Percentiles rank a stretch among this genome's conserved stretches.
phyloP scores from a whole-genome alignment of 2,113 vertebrate genomes.

The Gila orcuttii region DNA sequence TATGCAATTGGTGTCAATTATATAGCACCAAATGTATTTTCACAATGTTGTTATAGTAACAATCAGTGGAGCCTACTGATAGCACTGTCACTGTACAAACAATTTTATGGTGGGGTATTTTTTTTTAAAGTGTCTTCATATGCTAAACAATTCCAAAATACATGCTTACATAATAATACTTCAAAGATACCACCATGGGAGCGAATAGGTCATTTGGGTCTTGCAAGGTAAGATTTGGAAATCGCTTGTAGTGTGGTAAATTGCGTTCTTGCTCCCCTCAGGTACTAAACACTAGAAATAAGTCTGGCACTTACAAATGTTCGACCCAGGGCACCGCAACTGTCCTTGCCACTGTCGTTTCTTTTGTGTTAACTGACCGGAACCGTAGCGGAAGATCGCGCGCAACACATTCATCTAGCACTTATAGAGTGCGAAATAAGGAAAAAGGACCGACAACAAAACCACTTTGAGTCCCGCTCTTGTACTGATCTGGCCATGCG shows the following conservation, averaged over 20 bases:
- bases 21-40: too few species aligned
- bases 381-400: conserved; percentile 60
- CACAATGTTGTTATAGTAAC: too few species aligned
- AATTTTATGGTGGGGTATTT: too few species aligned
- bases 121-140: too few species aligned
- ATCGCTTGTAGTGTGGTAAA: not conserved
- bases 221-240: not conserved
- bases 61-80: too few species aligned
- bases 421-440: not conserved
- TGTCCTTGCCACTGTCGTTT: not conserved
- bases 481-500: conserved; percentile 68
- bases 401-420: conserved; percentile 35
- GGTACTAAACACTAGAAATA: not conserved
- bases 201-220: too few species aligned
- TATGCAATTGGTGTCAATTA: too few species aligned
- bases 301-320: not conserved
- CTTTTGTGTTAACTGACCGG: conserved; percentile 47
- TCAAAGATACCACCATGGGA: too few species aligned
- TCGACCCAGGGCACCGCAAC: not conserved
- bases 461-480: conserved; percentile 69
- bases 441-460: conserved; percentile 66
- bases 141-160: too few species aligned
- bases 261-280: not conserved
- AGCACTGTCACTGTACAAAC: too few species aligned
- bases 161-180: too few species aligned